Evolutionary conservation across 2,888 invertebrate genomes (phyloP), one percentile per base, ranked within the genome.

Genomic region (Tiphia femorata): DNA sequence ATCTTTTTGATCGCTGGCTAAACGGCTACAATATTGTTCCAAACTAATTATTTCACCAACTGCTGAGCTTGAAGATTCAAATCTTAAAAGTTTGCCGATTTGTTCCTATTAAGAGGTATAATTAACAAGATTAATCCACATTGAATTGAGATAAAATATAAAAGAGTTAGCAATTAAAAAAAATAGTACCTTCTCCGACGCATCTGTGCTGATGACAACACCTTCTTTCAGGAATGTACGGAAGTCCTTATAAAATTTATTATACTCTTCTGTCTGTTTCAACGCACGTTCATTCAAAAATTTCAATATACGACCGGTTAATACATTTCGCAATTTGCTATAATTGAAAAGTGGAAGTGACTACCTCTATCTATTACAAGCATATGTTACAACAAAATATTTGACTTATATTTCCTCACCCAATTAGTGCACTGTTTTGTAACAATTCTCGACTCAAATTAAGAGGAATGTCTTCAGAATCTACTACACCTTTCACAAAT

Each of bases 381-480:
- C n/a, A n/a, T n/a, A n/a, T n/a, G n/a, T 1, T 29, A 16, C 2
- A 29, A 47, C 20, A 23, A 21, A 43, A 5, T 47, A 20, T 27
- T 8, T 16, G 27, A 21, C 3, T 40, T 48, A 64, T 84, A 58
- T 54, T 33, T 44, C n/a, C 86, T 85, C 85, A 92, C 93, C 88
- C 89, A 68, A 98, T 96, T 2, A 98, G 86, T 19, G 91, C 88
- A 83, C 96, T 96, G 77, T 98, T 97, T 85, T 98, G 98, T 43
- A 98, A 86, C 57, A 98, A 85, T 84, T 98, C 98, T 78, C 98
- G 88, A 81, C 97, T 98, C 59, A 98, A 87, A 88, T 98, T 98
- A 51, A 98, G 86, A 35, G 98, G 98, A 86, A 98, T 97, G 84
- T 98, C 98, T 86, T 98, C 98, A 1, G 97, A 97, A 86, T 98